phyloP scores from a whole-genome alignment of 2,888 invertebrate species.

The Coelinius sp. region DNA sequence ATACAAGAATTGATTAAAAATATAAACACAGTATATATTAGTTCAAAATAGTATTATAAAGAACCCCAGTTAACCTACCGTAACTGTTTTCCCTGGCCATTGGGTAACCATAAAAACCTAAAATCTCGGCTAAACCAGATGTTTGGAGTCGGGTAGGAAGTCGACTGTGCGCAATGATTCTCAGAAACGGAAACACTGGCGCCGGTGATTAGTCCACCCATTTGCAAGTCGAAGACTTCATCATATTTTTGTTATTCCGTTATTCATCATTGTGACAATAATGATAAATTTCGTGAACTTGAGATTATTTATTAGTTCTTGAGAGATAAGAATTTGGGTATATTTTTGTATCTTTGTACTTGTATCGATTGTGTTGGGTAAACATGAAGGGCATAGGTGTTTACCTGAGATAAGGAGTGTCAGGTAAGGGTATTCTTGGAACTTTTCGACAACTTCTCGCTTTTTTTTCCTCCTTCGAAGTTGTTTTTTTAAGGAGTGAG shows the following conservation, averaged over 20 bases:
- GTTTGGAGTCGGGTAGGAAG: conserved; percentile 36
- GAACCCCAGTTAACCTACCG: conserved; percentile 20
- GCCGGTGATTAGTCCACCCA: conserved; percentile 35
- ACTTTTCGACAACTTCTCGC: neutral
- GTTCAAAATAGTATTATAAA: neutral
- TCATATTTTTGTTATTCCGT: neutral
- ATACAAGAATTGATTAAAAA: neutral
- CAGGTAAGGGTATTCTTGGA: neutral
- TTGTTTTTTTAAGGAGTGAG: neutral
- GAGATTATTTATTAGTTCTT: neutral
- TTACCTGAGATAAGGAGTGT: neutral
- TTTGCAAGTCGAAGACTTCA: conserved; percentile 9
- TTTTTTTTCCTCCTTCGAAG: neutral
- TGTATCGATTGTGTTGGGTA: conserved; percentile 12
- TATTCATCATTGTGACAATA: neutral
- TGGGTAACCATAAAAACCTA: neutral
- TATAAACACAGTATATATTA: neutral
- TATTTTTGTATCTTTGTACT: neutral
- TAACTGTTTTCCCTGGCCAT: conserved; percentile 28
- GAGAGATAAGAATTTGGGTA: neutral
- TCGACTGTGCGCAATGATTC: conserved; percentile 21
- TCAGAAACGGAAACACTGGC: conserved; percentile 36
- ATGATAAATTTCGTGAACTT: neutral
- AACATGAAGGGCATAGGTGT: conserved; percentile 12
- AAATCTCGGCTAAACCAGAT: conserved; percentile 30